Conservation (phyloP, 2,888 invertebrate genomes). For the Phania funesta region DNA sequence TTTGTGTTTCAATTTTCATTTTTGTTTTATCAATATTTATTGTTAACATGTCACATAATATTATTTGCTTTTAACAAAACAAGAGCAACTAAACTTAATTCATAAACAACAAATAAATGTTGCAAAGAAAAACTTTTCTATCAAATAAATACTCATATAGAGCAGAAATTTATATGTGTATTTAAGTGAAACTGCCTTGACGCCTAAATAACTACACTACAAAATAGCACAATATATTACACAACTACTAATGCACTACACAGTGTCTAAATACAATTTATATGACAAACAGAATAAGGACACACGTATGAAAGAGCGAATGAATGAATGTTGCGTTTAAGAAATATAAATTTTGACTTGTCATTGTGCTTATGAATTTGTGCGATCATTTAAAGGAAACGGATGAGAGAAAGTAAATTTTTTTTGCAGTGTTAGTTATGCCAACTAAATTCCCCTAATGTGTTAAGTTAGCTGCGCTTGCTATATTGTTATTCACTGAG, state of each 20-base stretch:
- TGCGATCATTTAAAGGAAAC: slow-evolving; percentile 35
- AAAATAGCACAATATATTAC: neutral
- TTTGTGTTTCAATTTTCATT: slow-evolving; percentile 47
- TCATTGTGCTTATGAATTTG: slow-evolving; percentile 11
- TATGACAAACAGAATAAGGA: neutral
- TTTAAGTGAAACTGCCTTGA: slow-evolving; percentile 49
- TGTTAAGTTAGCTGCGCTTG: slow-evolving; percentile 34
- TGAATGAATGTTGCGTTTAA: slow-evolving; percentile 2
- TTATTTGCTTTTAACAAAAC: slow-evolving; percentile 48
- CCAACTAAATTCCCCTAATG: slow-evolving; percentile 56
- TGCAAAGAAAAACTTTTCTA: slow-evolving; percentile 43
- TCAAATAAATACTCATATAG: slow-evolving; percentile 35
- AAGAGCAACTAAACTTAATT: slow-evolving; percentile 39
- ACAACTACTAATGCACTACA: neutral
- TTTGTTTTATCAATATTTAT: slow-evolving; percentile 65
- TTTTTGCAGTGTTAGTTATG: slow-evolving; percentile 56
- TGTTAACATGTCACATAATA: slow-evolving; percentile 60
- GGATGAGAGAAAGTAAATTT: slow-evolving; percentile 45
- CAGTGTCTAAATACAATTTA: neutral
- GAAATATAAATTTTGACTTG: slow-evolving; percentile 29
- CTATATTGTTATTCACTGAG: slow-evolving; percentile 31
- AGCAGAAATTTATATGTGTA: slow-evolving; percentile 28
- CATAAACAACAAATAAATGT: slow-evolving; percentile 42
- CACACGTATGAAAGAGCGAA: neutral
- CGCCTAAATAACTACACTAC: slow-evolving; percentile 51